Evolutionary conservation across 37 sponge, comb jelly and placozoan genomes (phyloP), one percentile per base, ranked within the genome.

Genomic region (Beroe forskalii): DNA sequence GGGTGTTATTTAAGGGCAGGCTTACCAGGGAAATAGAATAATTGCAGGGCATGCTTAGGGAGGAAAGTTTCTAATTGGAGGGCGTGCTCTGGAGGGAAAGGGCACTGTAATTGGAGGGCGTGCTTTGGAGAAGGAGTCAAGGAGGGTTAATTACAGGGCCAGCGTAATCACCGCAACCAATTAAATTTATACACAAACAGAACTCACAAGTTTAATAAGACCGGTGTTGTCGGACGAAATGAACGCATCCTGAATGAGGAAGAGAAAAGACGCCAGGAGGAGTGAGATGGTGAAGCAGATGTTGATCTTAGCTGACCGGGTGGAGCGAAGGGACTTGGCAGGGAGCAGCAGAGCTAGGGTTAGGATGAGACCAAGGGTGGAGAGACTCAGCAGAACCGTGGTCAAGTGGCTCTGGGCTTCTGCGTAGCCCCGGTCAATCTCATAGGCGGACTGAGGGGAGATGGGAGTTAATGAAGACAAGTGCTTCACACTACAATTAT

Each of bases 261-360:
- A 80, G 30, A 80, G 43, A 1, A 80, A 24, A 9, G 86, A 80
- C 6, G 86, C 43, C 0, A 80, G 48, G 48, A 80, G 44, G 25
- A 80, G 86, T 25, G 86, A 35, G 31, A 20, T 6, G 27, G 86
- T 80, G 86, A 80, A 80, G 30, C 86, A 80, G 30, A 80, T 44
- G 86, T 80, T 80, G 44, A 80, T 80, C 86, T 80, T 80, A 22
- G 86, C 86, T 23, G 86, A 80, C 30, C 86, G n/a, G 27, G 86
- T 80, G 4, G 44, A 44, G 55, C 86, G 86, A 2, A 80, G 86
- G 1, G 44, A 25, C 27, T 41, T 44, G 22, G 86, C 86, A 24
- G 86, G 86, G 42, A 80, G 55, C n/a, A 80, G 48, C 2, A 80
- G 35, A 20, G 23, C 44, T 27, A 80, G 55, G 27, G 86, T 80